Evolutionary conservation across 2,797 vertebrate genomes (phyloP), one percentile per base, ranked within the genome.

Genomic region (Pantherophis alleghaniensis): DNA sequence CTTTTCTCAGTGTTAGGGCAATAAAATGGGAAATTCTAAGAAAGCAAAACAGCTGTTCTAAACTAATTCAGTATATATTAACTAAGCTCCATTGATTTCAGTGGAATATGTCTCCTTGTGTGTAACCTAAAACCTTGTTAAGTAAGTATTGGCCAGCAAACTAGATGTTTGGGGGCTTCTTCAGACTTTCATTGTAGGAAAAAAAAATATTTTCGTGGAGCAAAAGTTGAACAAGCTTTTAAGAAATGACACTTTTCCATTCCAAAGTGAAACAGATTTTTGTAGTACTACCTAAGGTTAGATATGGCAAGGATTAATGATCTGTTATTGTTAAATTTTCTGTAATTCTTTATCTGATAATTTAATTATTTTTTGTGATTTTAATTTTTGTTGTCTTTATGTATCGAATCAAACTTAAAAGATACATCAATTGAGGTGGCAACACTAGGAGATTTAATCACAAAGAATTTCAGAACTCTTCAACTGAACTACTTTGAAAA

Each of bases 181-280:
- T 89, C 57, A 55, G 13, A 61, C 13, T 87, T 47, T 57, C 18
- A 63, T 18, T 47, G 28, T 14, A 22, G 16, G 47, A 3, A 24
- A 28, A 13, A 51, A 88, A 86, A 94, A 28, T 86, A 24, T 51
- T 96, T 51, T 32, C 61, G 69, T 90, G 91, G 66, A 69, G 69
- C 37, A 90, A 94, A 57, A 32, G 37, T 20, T 96, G 69, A 63
- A 92, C 28, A 89, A 55, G 5, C 63, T 24, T 92, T 95, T 94
- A 60, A 91, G 53, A 26, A 22, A 83, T 94, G 93, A 37, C 55
- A 32, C 37, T 91, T 95, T 94, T 94, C 94, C 91, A 89, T 90
- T 87, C 32, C 87, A 91, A 95, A 96, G 74, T 96, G 95, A 97
- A 97, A 96, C 95, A 97, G 96, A 94, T 96, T 94, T 13, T 13